phyloP scores from a whole-genome alignment of 2,888 invertebrate species.

The Drosophila demipolita region DNA sequence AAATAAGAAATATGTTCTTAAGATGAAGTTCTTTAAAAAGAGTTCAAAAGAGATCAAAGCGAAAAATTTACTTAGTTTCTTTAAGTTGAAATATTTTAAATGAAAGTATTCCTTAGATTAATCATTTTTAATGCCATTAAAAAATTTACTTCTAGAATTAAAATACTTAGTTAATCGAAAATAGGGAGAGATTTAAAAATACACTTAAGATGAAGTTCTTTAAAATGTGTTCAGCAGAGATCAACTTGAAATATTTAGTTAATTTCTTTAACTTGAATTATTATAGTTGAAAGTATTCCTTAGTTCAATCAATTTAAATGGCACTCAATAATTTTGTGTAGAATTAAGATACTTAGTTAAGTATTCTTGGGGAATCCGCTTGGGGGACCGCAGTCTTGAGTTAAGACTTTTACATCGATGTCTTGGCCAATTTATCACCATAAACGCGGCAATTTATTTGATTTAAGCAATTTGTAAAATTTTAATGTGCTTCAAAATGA shows the following conservation, averaged over 20 bases:
- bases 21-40: background rate
- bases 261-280: background rate
- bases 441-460: constrained; percentile 79
- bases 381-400: constrained; percentile 33
- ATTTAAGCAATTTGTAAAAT: constrained; percentile 79
- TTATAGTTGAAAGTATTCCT: background rate
- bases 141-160: too few relatives aligned
- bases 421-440: constrained; percentile 73
- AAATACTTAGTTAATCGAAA: too few relatives aligned
- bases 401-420: constrained; percentile 60
- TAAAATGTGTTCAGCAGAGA: too few relatives aligned
- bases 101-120: background rate
- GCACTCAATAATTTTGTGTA: background rate
- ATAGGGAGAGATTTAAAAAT: too few relatives aligned
- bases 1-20: background rate
- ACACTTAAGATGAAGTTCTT: too few relatives aligned
- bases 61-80: background rate
- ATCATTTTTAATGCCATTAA: background rate
- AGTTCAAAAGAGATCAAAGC: background rate
- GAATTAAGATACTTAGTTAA: background rate
- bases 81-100: background rate
- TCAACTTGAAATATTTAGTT: too few relatives aligned
- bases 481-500: constrained; percentile 77
- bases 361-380: constrained; percentile 12
- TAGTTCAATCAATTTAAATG: too few relatives aligned